These are phyloP conservation scores for Gnathonemus longibarbis DNA, from an alignment of 2,113 vertebrate species.

Conservation along the genomic window DNA sequence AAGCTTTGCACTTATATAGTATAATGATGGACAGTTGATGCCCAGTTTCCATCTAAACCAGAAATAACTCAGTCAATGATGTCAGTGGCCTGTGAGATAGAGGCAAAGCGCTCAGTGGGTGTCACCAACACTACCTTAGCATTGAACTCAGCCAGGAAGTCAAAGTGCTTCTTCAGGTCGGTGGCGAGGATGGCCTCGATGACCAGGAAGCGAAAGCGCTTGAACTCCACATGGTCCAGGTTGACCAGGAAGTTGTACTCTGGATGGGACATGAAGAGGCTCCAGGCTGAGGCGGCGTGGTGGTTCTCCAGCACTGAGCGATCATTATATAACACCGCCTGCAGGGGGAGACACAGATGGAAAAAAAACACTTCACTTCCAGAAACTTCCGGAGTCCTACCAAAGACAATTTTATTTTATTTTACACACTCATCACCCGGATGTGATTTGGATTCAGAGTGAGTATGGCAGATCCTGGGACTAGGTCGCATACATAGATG, in stretches of 20 bases:
- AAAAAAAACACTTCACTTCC: background rate
- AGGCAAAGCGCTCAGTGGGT: background rate
- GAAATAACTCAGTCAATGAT: background rate
- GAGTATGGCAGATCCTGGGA: background rate
- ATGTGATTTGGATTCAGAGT: background rate
- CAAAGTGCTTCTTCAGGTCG: constrained; percentile 97
- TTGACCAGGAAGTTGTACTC: constrained; percentile 93
- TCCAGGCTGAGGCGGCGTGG: constrained; percentile 93
- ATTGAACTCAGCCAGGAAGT: constrained; percentile 93
- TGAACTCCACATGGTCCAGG: constrained; percentile 92
- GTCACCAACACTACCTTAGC: constrained; percentile 72
- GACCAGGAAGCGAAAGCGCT: constrained; percentile 94
- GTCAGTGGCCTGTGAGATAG: background rate
- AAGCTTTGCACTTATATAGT: background rate
- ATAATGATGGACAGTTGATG: background rate
- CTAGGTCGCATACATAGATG: background rate
- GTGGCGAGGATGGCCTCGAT: constrained; percentile 97
- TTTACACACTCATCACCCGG: background rate
- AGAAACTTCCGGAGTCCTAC: background rate
- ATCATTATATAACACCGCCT: constrained; percentile 93
- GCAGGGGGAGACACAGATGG: background rate
- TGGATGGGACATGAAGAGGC: constrained; percentile 87
- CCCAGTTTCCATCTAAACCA: background rate
- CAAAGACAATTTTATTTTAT: background rate
- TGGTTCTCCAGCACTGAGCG: constrained; percentile 96